phyloP scores from a whole-genome alignment of 2,888 invertebrate species.

The Fragum fragum region DNA sequence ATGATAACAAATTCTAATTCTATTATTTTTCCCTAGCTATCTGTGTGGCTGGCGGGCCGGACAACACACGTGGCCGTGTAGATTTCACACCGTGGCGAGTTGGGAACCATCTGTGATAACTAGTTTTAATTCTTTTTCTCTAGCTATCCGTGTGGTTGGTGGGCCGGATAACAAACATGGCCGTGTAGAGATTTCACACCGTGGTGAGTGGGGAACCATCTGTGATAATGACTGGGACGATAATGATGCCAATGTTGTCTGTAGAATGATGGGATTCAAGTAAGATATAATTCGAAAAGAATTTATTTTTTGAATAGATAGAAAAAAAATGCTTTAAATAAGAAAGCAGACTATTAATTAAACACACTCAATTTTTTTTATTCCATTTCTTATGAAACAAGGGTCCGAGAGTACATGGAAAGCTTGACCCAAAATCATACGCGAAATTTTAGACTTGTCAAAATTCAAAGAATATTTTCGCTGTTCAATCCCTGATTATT shows the following conservation, averaged over 20 bases:
- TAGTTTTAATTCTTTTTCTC: not conserved
- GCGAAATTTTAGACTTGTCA: no score
- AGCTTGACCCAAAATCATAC: no score
- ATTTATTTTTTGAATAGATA: no score
- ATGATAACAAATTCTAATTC: no score
- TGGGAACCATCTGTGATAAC: not conserved
- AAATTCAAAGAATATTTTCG: no score
- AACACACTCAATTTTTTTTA: no score
- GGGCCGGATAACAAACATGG: slow-evolving; percentile 23
- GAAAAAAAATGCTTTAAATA: no score
- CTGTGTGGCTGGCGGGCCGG: not conserved
- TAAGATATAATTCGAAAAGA: not conserved
- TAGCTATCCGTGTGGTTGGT: slow-evolving; percentile 15
- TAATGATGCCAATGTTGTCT: slow-evolving; percentile 18
- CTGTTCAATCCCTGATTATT: no score
- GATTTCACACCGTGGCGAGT: not conserved
- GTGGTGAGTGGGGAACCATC: slow-evolving; percentile 30
- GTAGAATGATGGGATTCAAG: slow-evolving; percentile 28
- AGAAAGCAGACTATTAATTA: no score
- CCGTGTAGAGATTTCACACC: slow-evolving; percentile 31
- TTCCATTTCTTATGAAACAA: no score
- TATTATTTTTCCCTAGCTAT: not conserved
- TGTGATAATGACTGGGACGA: slow-evolving; percentile 27
- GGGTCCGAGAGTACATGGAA: no score
- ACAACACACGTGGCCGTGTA: slow-evolving; percentile 13